Evolutionary conservation across 2,113 vertebrate genomes (phyloP).

Genomic region (Anas platyrhynchos): DNA sequence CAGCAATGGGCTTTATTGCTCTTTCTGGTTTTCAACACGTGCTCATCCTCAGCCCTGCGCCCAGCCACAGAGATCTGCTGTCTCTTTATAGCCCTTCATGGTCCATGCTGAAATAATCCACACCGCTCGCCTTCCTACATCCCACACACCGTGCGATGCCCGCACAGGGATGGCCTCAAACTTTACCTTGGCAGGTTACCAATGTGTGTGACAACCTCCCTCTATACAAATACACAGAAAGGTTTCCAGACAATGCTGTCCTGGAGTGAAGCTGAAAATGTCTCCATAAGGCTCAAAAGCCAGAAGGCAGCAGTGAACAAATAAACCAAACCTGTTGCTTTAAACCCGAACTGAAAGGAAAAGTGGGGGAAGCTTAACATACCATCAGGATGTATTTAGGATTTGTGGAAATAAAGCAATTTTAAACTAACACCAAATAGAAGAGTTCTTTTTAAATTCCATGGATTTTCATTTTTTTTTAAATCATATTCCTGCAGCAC

Average conservation of each 20-base stretch:
- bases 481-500: neutral
- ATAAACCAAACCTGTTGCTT: neutral
- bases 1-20: too few species aligned
- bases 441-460: neutral
- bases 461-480: neutral
- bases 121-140: neutral
- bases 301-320: neutral
- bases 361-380: neutral
- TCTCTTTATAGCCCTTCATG: neutral
- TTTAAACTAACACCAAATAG: neutral
- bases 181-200: neutral
- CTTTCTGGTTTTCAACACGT: too few species aligned
- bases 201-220: neutral
- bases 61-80: fast-evolving
- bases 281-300: neutral
- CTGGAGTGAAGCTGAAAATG: neutral
- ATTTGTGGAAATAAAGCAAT: neutral
- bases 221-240: neutral
- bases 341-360: neutral
- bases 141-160: fast-evolving
- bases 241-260: neutral
- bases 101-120: fast-evolving
- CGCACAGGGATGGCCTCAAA: fast-evolving
- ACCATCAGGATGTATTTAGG: neutral
- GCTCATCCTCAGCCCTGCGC: too few species aligned